These are phyloP conservation scores for Ctenopoma multispine DNA, from an alignment of 2,797 vertebrate genomes.

Conservation along the genomic window DNA sequence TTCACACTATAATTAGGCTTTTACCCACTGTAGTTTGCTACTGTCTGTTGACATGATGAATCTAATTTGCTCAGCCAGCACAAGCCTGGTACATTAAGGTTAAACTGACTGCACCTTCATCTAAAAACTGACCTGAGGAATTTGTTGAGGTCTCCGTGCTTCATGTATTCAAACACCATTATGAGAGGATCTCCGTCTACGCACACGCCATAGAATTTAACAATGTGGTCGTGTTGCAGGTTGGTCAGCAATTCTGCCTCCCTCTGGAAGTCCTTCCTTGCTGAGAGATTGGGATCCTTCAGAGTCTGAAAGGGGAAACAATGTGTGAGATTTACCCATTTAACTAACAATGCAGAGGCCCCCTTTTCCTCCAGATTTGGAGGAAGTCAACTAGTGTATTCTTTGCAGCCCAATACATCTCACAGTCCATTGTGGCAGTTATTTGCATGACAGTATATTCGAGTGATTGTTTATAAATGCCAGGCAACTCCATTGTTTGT, in stretches of 20 bases:
- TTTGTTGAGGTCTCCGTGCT: slow-evolving; percentile 98
- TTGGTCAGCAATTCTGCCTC: slow-evolving; percentile 98
- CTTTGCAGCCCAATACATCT: background rate
- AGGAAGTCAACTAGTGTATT: background rate
- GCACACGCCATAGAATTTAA: slow-evolving; percentile 97
- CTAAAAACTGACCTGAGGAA: slow-evolving; percentile 90
- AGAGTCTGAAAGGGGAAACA: slow-evolving; percentile 85
- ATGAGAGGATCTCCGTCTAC: slow-evolving; percentile 97
- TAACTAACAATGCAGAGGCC: background rate
- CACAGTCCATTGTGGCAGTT: background rate
- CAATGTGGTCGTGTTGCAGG: slow-evolving; percentile 97
- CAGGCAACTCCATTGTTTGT: too few relatives aligned
- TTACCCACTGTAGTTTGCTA: background rate
- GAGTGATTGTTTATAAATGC: too few relatives aligned
- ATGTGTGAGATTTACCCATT: background rate
- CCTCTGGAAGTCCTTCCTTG: slow-evolving; percentile 97
- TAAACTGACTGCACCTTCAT: slow-evolving; percentile 1
- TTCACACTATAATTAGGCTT: slow-evolving; percentile 4
- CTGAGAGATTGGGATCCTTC: slow-evolving; percentile 94
- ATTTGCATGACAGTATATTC: too few relatives aligned
- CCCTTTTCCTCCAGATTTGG: too few relatives aligned
- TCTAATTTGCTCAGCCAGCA: slow-evolving; percentile 11
- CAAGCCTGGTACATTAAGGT: slow-evolving; percentile 3
- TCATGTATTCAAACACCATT: slow-evolving; percentile 99
- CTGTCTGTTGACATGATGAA: background rate